phyloP scores from a whole-genome alignment of 2,797 vertebrate genomes.

The Scleropages formosus region DNA sequence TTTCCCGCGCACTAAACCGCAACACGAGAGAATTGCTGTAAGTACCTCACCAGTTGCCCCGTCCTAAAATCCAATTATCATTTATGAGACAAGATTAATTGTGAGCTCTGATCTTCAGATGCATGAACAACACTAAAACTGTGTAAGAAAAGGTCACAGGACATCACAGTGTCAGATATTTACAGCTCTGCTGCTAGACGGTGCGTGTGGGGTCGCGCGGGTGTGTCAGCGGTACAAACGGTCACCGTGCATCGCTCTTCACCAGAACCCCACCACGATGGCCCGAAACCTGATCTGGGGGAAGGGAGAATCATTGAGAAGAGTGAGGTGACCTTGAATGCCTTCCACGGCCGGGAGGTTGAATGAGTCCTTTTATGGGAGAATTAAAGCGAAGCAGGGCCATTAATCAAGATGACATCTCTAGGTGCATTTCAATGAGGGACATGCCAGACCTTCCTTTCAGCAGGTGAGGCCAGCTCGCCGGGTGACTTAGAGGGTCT shows the following conservation, averaged over 20 bases:
- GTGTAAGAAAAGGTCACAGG: too few species aligned
- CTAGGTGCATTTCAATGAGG: background rate
- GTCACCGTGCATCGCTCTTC: background rate
- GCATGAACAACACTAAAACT: background rate
- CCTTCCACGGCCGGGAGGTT: background rate
- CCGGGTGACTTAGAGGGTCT: background rate
- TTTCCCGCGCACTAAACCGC: background rate
- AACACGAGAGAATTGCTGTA: background rate
- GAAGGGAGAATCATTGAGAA: background rate
- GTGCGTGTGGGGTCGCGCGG: background rate
- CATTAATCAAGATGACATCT: slow-evolving; percentile 42
- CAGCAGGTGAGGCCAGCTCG: background rate
- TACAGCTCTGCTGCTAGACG: background rate
- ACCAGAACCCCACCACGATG: background rate
- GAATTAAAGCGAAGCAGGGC: slow-evolving; percentile 24
- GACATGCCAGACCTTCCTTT: background rate
- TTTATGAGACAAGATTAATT: background rate
- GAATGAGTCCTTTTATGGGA: slow-evolving; percentile 26
- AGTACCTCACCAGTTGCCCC: background rate
- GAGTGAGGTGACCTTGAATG: background rate
- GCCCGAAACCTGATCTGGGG: background rate
- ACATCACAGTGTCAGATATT: background rate
- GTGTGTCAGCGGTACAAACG: too few species aligned
- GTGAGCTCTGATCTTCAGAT: background rate
- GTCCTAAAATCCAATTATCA: background rate